phyloP scores from a whole-genome alignment of 2,113 vertebrate species.

The Sprattus sprattus region DNA sequence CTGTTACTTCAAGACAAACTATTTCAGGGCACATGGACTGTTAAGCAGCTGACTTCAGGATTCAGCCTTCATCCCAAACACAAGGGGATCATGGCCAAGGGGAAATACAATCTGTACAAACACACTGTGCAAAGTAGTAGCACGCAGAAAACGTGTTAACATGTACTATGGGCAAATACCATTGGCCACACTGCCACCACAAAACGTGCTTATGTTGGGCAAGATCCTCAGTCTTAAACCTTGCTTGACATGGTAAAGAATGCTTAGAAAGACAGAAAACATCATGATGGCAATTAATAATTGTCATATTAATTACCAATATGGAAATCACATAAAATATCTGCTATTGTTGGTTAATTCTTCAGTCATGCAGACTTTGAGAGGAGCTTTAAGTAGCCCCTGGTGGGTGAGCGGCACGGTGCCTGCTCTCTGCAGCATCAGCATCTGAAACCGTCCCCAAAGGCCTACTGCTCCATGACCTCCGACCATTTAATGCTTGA shows the following conservation, averaged over 20 bases:
- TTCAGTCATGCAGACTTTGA: slow-evolving; percentile 2
- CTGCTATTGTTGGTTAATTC: slow-evolving; percentile 6
- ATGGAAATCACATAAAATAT: slow-evolving; percentile 11
- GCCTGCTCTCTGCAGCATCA: not conserved
- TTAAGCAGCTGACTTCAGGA: slow-evolving; percentile 45
- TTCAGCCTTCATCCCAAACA: slow-evolving; percentile 41
- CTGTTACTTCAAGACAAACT: slow-evolving; percentile 37
- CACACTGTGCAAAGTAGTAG: slow-evolving; percentile 57
- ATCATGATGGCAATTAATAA: not conserved
- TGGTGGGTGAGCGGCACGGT: not conserved
- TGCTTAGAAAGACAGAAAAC: slow-evolving; percentile 5
- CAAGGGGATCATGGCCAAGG: slow-evolving; percentile 17
- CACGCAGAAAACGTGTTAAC: slow-evolving; percentile 63
- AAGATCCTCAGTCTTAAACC: not conserved
- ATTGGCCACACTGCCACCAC: slow-evolving; percentile 33
- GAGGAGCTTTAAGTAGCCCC: not conserved
- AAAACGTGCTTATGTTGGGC: slow-evolving; percentile 14
- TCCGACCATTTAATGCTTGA: slow-evolving; percentile 11
- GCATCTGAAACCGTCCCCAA: slow-evolving; percentile 9
- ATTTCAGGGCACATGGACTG: slow-evolving; percentile 26
- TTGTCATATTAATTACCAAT: not conserved
- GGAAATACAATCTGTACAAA: slow-evolving; percentile 66
- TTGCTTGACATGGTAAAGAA: slow-evolving; percentile 3
- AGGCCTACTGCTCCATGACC: slow-evolving; percentile 3
- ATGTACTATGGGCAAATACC: slow-evolving; percentile 70